These are phyloP conservation scores for Chloroceryle inda DNA, from an alignment of 2,797 vertebrate species.

Conservation along the genomic window DNA sequence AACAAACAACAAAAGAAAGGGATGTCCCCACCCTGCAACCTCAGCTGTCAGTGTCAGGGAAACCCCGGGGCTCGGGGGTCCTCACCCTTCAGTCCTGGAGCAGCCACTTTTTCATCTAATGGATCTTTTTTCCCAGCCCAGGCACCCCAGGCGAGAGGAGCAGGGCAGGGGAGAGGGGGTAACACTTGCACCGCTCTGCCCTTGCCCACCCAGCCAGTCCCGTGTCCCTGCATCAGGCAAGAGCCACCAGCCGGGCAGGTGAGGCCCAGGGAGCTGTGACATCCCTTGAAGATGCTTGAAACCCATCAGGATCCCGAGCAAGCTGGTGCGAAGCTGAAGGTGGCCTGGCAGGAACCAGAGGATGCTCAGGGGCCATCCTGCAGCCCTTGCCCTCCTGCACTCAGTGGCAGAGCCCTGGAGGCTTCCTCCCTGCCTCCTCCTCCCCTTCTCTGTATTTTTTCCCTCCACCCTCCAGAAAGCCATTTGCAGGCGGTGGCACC, in stretches of 20 bases:
- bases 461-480: neutral
- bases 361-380: neutral
- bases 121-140: neutral
- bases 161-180: too few relatives aligned
- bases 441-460: rapidly evolving
- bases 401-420: neutral
- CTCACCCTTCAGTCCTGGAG: neutral
- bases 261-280: rapidly evolving
- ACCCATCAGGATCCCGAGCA: neutral
- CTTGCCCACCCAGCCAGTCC: rapidly evolving
- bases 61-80: constrained; percentile 55
- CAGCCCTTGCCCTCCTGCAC: rapidly evolving
- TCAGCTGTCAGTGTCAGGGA: neutral
- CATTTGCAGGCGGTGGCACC: rapidly evolving
- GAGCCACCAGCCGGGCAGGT: neutral
- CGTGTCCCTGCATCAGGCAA: rapidly evolving
- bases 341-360: neutral
- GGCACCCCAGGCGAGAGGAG: rapidly evolving
- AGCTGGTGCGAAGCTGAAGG: rapidly evolving
- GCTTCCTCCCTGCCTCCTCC: neutral
- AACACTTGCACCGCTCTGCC: rapidly evolving
- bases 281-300: neutral
- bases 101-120: rapidly evolving
- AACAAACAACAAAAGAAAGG: neutral
- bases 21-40: neutral